Conservation (phyloP, 2,888 invertebrate genomes). For the Petrolisthes manimaculis region DNA sequence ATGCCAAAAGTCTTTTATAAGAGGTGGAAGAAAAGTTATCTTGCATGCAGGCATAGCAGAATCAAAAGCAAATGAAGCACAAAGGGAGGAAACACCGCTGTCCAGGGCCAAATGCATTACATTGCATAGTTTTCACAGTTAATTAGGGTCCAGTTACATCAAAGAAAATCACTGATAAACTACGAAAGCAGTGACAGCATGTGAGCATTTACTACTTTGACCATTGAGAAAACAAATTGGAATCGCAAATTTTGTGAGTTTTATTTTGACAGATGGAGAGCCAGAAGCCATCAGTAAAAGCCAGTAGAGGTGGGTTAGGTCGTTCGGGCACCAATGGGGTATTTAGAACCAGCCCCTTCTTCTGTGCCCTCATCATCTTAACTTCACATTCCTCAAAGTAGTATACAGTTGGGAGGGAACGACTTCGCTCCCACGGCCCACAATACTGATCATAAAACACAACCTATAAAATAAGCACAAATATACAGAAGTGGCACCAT, state of each 20-base stretch:
- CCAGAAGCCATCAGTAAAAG: conserved; percentile 17
- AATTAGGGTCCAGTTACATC: neutral
- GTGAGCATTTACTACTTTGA: neutral
- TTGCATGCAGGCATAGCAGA: neutral
- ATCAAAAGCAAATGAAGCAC: conserved; percentile 8
- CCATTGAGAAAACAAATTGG: neutral
- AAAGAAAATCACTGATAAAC: conserved; percentile 5
- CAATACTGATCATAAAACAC: conserved; percentile 48
- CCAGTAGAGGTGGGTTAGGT: conserved; percentile 27
- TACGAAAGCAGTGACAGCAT: conserved; percentile 2
- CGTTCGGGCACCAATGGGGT: neutral
- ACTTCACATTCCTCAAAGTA: neutral
- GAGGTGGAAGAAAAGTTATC: conserved; percentile 3
- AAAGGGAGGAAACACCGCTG: neutral
- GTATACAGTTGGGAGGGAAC: conserved; percentile 21
- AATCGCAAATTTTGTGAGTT: neutral
- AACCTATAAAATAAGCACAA: conserved; percentile 47
- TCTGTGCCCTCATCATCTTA: conserved; percentile 6
- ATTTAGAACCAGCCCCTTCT: neutral
- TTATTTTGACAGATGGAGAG: conserved; percentile 12
- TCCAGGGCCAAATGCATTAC: neutral
- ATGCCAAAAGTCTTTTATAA: conserved; percentile 43
- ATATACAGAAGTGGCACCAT: conserved; percentile 54
- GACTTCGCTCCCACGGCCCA: conserved; percentile 7
- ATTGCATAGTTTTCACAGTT: neutral